Conservation (phyloP, 2,113 vertebrate species). For the Chaetura pelagica region DNA sequence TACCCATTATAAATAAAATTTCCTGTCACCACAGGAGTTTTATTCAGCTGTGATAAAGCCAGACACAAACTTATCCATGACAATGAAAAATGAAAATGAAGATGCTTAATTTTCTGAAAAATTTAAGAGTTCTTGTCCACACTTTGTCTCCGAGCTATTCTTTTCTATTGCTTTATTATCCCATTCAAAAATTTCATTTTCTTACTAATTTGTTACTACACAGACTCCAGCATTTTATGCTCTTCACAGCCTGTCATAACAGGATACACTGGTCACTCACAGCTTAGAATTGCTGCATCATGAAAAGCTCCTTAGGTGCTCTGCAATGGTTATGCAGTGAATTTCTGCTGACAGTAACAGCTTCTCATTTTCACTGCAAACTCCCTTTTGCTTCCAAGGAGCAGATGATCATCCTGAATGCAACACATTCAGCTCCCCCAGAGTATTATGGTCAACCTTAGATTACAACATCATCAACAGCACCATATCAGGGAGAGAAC, state of each 20-base stretch:
- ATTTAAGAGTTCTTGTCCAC: not conserved
- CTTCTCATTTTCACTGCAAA: not conserved
- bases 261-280: not conserved
- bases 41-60: not conserved
- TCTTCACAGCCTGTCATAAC: not conserved
- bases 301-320: not conserved
- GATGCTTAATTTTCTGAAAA: not conserved
- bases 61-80: not conserved
- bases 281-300: not conserved
- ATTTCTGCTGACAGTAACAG: not conserved
- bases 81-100: not conserved
- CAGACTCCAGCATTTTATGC: not conserved
- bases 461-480: not conserved
- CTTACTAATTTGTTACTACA: not conserved
- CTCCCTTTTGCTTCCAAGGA: not conserved
- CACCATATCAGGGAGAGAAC: not conserved
- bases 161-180: not conserved
- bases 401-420: rapidly evolving
- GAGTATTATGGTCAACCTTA: not conserved
- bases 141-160: not conserved
- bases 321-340: not conserved
- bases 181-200: not conserved
- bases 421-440: not conserved
- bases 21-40: not conserved
- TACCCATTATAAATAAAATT: not conserved